A percentile compares a stretch with the other conserved stretches of the same genome.
These are phyloP conservation scores for Uloborus plumipes DNA, from an alignment of 2,888 invertebrate genomes.

Conservation along the genomic window DNA sequence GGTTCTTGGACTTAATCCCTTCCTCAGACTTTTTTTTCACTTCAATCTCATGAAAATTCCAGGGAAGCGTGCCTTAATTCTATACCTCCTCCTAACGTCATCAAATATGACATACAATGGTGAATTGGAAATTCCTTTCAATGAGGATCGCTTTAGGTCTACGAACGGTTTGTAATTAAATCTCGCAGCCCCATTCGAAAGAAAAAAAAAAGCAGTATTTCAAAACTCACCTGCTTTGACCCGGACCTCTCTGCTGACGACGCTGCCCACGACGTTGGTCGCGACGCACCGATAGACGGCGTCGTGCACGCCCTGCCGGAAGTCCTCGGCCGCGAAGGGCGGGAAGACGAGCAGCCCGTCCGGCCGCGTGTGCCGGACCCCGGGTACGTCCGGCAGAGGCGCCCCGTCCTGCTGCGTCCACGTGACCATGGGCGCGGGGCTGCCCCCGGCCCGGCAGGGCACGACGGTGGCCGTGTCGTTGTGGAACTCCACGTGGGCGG, in stretches of 20 bases:
- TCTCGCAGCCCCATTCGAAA: too few species aligned
- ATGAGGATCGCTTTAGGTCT: too few species aligned
- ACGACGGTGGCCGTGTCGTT: constrained; percentile 47
- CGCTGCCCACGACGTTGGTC: constrained; percentile 19
- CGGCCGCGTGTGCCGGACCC: constrained; percentile 27
- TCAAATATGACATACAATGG: too few species aligned
- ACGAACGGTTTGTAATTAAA: too few species aligned
- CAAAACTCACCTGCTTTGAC: constrained; percentile 46
- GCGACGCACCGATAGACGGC: constrained; percentile 40
- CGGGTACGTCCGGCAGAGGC: constrained; percentile 22
- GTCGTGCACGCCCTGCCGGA: constrained; percentile 51
- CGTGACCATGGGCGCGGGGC: constrained; percentile 31
- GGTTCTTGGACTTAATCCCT: too few species aligned
- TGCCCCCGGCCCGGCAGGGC: constrained; percentile 34
- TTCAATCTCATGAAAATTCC: too few species aligned
- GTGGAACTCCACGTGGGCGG: constrained; percentile 36
- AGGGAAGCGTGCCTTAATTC: too few species aligned
- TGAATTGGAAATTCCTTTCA: too few species aligned
- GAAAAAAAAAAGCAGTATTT: too few species aligned
- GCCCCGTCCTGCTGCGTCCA: constrained; percentile 47
- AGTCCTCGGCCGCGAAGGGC: constrained; percentile 47
- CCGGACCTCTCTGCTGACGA: constrained; percentile 48
- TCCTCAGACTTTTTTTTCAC: too few species aligned
- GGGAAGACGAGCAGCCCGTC: constrained; percentile 42
- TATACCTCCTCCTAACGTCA: too few species aligned